phyloP scores from a whole-genome alignment of 1,140 invertebrate species.

The Frieseomelitta varia region DNA sequence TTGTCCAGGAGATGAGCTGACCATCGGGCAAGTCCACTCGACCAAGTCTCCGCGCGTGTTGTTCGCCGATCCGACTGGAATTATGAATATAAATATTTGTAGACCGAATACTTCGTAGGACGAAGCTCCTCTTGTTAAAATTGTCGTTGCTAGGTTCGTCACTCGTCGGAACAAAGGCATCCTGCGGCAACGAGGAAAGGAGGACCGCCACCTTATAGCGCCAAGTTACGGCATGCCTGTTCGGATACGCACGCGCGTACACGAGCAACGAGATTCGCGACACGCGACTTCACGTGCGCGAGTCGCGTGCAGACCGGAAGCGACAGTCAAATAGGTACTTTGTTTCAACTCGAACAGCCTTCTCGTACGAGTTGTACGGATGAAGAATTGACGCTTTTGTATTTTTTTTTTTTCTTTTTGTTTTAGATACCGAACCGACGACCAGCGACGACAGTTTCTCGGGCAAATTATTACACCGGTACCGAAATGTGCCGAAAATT shows the following conservation, averaged over 20 bases:
- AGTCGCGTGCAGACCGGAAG: conserved; percentile 76
- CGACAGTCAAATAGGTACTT: conserved; percentile 69
- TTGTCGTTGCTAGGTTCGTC: too few species aligned
- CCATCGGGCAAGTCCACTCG: conserved; percentile 60
- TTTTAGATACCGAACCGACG: too few species aligned
- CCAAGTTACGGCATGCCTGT: background rate
- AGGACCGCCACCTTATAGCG: background rate
- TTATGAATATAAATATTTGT: conserved; percentile 70
- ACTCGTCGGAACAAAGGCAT: too few species aligned
- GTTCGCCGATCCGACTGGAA: conserved; percentile 54
- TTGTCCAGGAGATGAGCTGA: conserved; percentile 64
- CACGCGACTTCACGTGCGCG: conserved; percentile 77
- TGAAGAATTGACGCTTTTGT: background rate
- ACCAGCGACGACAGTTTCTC: too few species aligned
- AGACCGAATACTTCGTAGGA: background rate
- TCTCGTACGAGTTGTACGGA: background rate
- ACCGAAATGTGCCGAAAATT: background rate
- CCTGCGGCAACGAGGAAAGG: too few species aligned
- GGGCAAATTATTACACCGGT: too few species aligned
- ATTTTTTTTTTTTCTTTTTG: too few species aligned
- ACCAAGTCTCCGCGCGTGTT: conserved; percentile 30
- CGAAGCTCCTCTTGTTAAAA: too few species aligned
- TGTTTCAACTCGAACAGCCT: conserved; percentile 15
- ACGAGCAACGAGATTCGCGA: conserved; percentile 61
- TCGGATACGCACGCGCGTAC: conserved; percentile 41